Evolutionary conservation across 2,113 vertebrate genomes (phyloP), one percentile per base, ranked within the genome.

Genomic region (Myiagra hebetior): DNA sequence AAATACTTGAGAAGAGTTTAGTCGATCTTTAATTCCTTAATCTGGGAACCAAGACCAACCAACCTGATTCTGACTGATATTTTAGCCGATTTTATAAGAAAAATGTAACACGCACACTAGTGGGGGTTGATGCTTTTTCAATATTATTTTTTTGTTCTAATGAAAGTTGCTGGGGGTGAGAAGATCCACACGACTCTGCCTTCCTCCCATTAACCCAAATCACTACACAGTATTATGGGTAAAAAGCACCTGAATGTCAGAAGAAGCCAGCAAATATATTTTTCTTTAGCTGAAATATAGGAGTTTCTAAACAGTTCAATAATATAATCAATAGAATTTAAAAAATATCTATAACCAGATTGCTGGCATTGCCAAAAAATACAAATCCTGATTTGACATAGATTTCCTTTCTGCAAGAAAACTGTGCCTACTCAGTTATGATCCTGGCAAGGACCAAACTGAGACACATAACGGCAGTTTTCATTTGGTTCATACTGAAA

Each of bases 1-100:
- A 98, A 98, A 98, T 98, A 98, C 98, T 86, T 97, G 94, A 98
- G 98, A 98, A 97, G 96, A 98, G 97, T 98, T 98, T 94, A 98
- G 98, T 93, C 86, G 96, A 98, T 98, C 97, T 97, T 97, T 98
- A 98, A 98, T 98, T 97, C 97, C 91, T 97, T 97, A 97, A 98
- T 97, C 97, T 96, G 94, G 93, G 96, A 96, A 97, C 93, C 80
- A 97, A 94, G 87, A 85, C 82, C 80, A 94, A 62, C 84, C 96
- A 96, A 41, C 91, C 87, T 89, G 89, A 87, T 89, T 94, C 77
- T 22, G 47, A 74, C 70, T 31, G 22, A 74, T 89, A 89, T 96
- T 96, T 97, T 86, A 93, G 41, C 73, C 78, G 59, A 91, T 89
- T 94, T 91, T 70, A 87, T 44, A 83, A 44, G 30, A 89, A 88